Evolutionary conservation across 2,888 invertebrate genomes (phyloP).

Genomic region (Matsumyia berberina): DNA sequence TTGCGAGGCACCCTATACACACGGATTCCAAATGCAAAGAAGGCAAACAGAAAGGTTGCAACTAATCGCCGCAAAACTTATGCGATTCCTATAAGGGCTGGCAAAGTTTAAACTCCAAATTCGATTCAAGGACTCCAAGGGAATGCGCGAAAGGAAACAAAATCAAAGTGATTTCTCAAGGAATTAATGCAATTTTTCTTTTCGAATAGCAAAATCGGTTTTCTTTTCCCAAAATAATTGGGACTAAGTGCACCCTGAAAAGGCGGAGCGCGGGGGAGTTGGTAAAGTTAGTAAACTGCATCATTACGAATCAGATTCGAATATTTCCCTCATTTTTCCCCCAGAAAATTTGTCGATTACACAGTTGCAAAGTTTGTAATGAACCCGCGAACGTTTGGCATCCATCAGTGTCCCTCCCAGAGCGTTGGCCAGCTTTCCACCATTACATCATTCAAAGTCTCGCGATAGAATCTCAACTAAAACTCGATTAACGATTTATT

Average conservation of each 20-base stretch:
- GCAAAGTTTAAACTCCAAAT: background rate
- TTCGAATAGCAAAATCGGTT: background rate
- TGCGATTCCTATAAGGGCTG: background rate
- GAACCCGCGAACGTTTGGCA: conserved; percentile 41
- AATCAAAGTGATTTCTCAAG: background rate
- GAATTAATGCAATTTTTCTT: conserved; percentile 15
- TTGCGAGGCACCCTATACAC: background rate
- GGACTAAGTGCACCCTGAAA: no score
- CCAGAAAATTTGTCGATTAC: conserved; percentile 30
- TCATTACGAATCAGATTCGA: conserved; percentile 43
- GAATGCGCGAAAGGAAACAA: background rate
- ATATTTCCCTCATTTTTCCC: background rate
- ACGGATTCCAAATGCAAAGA: no score
- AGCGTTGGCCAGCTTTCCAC: background rate
- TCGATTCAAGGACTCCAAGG: background rate
- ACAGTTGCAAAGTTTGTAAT: conserved; percentile 59
- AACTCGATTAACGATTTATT: conserved; percentile 17
- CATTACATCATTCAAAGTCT: conserved; percentile 26
- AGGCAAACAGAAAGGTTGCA: no score
- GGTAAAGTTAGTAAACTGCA: conserved; percentile 51
- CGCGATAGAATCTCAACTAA: conserved; percentile 14
- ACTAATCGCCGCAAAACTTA: conserved; percentile 5
- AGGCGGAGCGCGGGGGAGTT: background rate
- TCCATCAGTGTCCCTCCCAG: conserved; percentile 41
- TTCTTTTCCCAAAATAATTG: conserved; percentile 15